Conservation (phyloP, 1,140 invertebrate species). For the Bombus impatiens region DNA sequence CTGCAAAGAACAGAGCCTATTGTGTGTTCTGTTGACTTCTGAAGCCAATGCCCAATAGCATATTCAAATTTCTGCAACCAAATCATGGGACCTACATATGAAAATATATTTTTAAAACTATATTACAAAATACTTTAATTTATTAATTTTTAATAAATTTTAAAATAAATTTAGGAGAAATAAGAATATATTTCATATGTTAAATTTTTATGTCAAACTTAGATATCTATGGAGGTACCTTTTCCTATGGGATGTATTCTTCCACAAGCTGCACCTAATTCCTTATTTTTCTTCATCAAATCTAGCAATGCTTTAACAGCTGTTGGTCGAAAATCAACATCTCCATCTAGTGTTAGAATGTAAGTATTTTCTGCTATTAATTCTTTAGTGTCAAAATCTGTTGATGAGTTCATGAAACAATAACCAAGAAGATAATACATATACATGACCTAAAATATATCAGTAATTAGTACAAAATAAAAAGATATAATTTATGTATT, state of each 20-base stretch:
- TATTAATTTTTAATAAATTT: neutral
- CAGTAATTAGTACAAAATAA: conserved; percentile 10
- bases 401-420: conserved; percentile 88
- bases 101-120: conserved; percentile 10
- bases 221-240: conserved; percentile 78
- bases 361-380: conserved; percentile 94
- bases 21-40: conserved; percentile 97
- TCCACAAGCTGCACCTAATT: conserved; percentile 95
- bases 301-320: conserved; percentile 94
- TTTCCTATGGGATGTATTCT: conserved; percentile 95
- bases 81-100: conserved; percentile 89
- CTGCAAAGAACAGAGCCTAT: conserved; percentile 94
- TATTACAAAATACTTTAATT: conserved; percentile 8
- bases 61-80: conserved; percentile 98
- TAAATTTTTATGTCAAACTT: neutral
- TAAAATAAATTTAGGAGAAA: neutral
- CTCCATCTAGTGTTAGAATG: conserved; percentile 94
- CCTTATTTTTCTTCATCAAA: conserved; percentile 95
- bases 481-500: neutral
- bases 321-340: conserved; percentile 95
- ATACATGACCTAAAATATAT: conserved; percentile 90
- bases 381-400: conserved; percentile 87
- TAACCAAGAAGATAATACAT: conserved; percentile 96
- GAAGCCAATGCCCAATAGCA: conserved; percentile 96
- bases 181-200: neutral